A percentile compares a stretch with the other conserved stretches of the same genome.
These are phyloP conservation scores for Lutjanus erythropterus DNA, from an alignment of 2,113 vertebrate species.

Conservation along the genomic window DNA sequence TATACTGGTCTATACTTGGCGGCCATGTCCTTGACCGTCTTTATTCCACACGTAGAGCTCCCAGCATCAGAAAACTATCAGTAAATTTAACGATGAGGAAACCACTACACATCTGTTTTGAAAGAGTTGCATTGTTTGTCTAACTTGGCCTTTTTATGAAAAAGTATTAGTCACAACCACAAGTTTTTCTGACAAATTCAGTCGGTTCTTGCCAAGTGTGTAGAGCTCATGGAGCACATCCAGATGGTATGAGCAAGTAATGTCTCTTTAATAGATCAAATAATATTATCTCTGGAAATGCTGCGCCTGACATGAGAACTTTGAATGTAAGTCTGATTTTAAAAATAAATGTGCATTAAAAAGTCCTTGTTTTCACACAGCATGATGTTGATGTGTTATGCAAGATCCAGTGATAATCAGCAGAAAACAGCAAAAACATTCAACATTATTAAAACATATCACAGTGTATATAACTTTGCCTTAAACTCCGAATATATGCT, in stretches of 20 bases:
- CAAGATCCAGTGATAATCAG: background rate
- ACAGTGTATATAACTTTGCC: background rate
- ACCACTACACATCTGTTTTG: background rate
- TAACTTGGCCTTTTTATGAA: background rate
- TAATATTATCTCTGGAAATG: conserved; percentile 1
- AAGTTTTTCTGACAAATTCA: conserved; percentile 15
- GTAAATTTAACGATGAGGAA: background rate
- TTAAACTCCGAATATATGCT: background rate
- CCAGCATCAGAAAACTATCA: background rate
- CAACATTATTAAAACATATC: background rate
- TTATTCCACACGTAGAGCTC: background rate
- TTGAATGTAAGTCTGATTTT: background rate
- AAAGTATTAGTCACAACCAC: conserved; percentile 7
- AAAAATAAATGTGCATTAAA: background rate
- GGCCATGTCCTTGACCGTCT: background rate
- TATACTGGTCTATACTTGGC: no score
- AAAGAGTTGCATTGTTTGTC: conserved; percentile 21
- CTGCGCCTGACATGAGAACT: background rate
- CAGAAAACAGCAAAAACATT: background rate
- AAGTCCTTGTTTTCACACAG: background rate
- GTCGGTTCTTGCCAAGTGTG: conserved; percentile 4
- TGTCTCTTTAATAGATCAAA: background rate
- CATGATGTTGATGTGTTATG: no score
- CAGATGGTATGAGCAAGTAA: background rate
- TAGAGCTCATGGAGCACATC: background rate